Evolutionary conservation across 1,140 invertebrate species (phyloP), one percentile per base, ranked within the genome.

Genomic region (Polypedilum vanderplanki): DNA sequence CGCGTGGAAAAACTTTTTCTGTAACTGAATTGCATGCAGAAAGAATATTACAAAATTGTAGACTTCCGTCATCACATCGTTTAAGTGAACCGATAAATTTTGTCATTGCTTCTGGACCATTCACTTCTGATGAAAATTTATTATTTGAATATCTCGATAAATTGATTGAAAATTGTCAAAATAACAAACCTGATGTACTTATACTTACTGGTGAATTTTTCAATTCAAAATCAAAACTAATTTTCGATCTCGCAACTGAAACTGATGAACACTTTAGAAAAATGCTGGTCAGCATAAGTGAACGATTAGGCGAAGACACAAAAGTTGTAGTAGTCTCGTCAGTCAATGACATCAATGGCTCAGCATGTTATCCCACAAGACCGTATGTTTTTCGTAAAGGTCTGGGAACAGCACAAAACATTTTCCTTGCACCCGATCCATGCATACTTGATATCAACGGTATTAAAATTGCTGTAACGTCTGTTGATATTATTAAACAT

Each of bases 171-270:
- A 87, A 90, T 77, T 85, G 94, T 0, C 82, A 84, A 18, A 83
- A 88, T 12, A 85, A 91, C 70, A 87, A 88, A 78, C 95, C 95
- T 1, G 88, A 97, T 80, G 82, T 96, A 5, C 85, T 93, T 40
- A 86, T 97, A 77, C 83, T 97, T 73, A 85, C 91, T 7, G 95
- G 95, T 0, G 94, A 95, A 5, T 94, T 97, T 78, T 78, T 96
- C 41, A 93, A 96, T 79, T 82, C 83, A 4, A 70, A 70, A 22
- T 70, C 65, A 20, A 4, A 70, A 7, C 65, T 70, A 0, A 70
- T 70, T 20, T 70, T 70, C 20, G 65, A 70, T 22, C 17, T 70
- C 18, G 65, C 65, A 20, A 70, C 20, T 1, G 65, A 70, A 20
- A 9, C 18, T n/a, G 22, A 75, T 67, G 64, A 70, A 67, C 24